These are phyloP conservation scores for Drosophila rellima DNA, from an alignment of 2,888 invertebrate species.

Conservation along the genomic window DNA sequence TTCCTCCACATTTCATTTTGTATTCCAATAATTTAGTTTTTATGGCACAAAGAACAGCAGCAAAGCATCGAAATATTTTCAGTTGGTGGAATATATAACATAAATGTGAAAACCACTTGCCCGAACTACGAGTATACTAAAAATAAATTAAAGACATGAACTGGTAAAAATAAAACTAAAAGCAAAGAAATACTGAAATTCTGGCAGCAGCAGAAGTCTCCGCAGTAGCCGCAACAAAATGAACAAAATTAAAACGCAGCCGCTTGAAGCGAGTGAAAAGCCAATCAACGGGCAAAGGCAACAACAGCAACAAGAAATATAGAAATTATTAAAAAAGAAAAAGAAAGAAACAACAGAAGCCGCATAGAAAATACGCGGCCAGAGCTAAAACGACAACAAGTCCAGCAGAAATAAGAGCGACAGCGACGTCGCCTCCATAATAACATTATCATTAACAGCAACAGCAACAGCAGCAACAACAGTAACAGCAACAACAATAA, in stretches of 20 bases:
- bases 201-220: slow-evolving; percentile 41
- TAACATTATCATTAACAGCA: slow-evolving; percentile 59
- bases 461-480: slow-evolving; percentile 31
- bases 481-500: slow-evolving; percentile 22
- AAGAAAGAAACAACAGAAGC: slow-evolving; percentile 55
- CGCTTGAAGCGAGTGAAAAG: slow-evolving; percentile 61
- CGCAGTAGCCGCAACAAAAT: slow-evolving; percentile 42
- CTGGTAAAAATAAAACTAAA: slow-evolving; percentile 74
- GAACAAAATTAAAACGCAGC: slow-evolving; percentile 74
- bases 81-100: slow-evolving; percentile 50
- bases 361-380: slow-evolving; percentile 44
- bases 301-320: slow-evolving; percentile 27
- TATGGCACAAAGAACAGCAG: slow-evolving; percentile 33
- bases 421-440: slow-evolving; percentile 50
- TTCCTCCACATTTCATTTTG: slow-evolving; percentile 7
- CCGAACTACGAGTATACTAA: slow-evolving; percentile 53
- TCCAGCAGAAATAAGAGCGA: slow-evolving; percentile 50
- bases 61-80: slow-evolving; percentile 58
- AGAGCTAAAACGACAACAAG: slow-evolving; percentile 56
- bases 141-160: slow-evolving; percentile 73
- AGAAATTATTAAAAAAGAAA: slow-evolving; percentile 21
- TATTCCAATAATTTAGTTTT: slow-evolving; percentile 44
- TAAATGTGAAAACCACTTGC: slow-evolving; percentile 65
- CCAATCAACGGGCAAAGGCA: slow-evolving; percentile 63
- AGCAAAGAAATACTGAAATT: slow-evolving; percentile 67